Conservation (phyloP, 2,888 invertebrate species). For the Sceliomorpha sp. region DNA sequence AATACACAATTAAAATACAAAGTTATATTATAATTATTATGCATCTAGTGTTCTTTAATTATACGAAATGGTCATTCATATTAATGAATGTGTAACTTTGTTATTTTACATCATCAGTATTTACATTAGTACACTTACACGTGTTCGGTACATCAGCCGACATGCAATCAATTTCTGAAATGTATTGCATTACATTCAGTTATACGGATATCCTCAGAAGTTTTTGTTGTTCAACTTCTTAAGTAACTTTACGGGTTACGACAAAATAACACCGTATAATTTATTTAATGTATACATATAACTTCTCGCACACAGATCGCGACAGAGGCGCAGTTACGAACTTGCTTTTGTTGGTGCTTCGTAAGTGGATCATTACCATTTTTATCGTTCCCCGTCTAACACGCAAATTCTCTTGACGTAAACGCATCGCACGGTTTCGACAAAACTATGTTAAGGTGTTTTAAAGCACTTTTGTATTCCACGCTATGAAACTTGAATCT, state of each 20-base stretch:
- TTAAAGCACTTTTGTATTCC: slow-evolving; percentile 1
- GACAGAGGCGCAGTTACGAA: slow-evolving; percentile 7
- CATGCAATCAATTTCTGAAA: too few species aligned
- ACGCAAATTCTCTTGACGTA: slow-evolving; percentile 5
- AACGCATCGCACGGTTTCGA: slow-evolving; percentile 1
- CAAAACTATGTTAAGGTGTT: slow-evolving; percentile 10
- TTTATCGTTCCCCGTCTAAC: slow-evolving; percentile 12
- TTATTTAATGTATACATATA: neutral
- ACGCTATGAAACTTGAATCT: neutral
- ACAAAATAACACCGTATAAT: neutral
- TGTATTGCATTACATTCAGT: too few species aligned
- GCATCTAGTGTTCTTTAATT: too few species aligned
- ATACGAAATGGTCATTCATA: too few species aligned
- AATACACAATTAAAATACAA: too few species aligned
- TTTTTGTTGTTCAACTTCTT: neutral
- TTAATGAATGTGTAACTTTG: too few species aligned
- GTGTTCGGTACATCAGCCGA: too few species aligned
- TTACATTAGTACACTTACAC: too few species aligned
- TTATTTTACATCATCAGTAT: too few species aligned
- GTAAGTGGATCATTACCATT: slow-evolving; percentile 19
- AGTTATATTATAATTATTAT: too few species aligned
- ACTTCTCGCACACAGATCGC: neutral
- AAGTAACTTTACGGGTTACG: neutral
- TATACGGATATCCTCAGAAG: neutral
- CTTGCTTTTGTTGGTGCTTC: slow-evolving; percentile 6